Base-by-base conservation (phyloP, 2,888 invertebrate genomes). In the Stenurella melanura region DNA sequence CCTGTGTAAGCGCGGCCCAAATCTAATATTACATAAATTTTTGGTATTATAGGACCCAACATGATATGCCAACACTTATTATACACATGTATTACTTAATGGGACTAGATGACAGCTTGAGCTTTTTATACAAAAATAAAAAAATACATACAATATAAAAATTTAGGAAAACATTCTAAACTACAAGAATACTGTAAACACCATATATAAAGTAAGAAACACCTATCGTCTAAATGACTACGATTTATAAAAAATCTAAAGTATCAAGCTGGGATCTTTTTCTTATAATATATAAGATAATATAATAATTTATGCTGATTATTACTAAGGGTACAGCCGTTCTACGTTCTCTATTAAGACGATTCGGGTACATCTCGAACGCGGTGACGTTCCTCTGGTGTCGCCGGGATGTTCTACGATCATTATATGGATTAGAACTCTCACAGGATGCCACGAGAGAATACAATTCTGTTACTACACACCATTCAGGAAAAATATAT, bases 171-270 rank as follows among this genome's bases (percentile, higher is more conserved):
- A 88, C 87, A 88, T 87, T 86, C 88, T 89, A 89, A 82, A 84
- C 89, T 89, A 89, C 87, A 86, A 87, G 89, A 90, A 90, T 90
- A 90, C 89, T 90, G 89, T 89, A 89, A 89, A 89, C 88, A 89
- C 88, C 88, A 87, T 88, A 85, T 85, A 85, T 84, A 86, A 87
- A 88, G 86, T 89, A 88, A 88, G 87, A 88, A 89, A 88, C 88
- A 87, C 85, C 88, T 88, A 88, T 82, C 80, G 77, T 81, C 81
- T 81, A 83, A 81, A 85, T 75, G 77, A 86, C 87, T 87, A 87
- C 85, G 84, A 85, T 86, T 87, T 86, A 86, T 86, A 87, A 89
- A 88, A 72, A 88, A 88, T 87, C 87, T 87, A 87, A 84, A 83
- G 82, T 84, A 86, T 86, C 86, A 88, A 88, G 87, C 87, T 86